Evolutionary conservation across 92 coral and sea anemone genomes (phyloP), one percentile per base, ranked within the genome.

Genomic region (Siderastrea siderea): DNA sequence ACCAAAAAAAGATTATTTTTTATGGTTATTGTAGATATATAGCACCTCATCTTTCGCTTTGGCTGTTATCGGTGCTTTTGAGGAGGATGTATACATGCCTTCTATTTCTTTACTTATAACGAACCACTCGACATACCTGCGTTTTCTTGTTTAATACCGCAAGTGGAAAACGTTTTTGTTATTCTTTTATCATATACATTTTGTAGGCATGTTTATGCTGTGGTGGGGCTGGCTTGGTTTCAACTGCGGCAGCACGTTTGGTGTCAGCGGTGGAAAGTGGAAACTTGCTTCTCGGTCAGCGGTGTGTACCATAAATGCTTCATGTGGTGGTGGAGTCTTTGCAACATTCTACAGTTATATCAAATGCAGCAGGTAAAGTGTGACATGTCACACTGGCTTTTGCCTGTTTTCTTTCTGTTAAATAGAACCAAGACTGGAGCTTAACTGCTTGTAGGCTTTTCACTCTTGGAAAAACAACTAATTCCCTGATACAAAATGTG

Each of bases 181-280:
- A 47, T 54, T 26, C 12, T 11, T 74, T 7, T 59, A 4, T 77
- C 14, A 3, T 77, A 44, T 43, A 7, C 3, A 26, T 26, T 26
- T 43, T 78, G 47, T 59, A 93, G 96, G 96, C 4, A 93, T 93
- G 96, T 93, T 93, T 50, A 93, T 93, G 96, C 77, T 93, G 8
- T 93, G 96, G 96, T 93, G 96, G 96, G 96, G 96, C 13, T 93
- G 96, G 96, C 93, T 93, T 17, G 96, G 96, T 13, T 93, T 93
- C 71, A 93, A 93, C 91, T 93, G 96, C 68, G 96, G 96, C 13
- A 93, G 96, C 85, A 93, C 96, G 44, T 93, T 93, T 87, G 96
- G 96, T 44, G 96, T 93, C 79, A 93, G 96, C 77, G 96, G 96
- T 64, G 96, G 96, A 12, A 93, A 87, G 58, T 93, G 96, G 96